A percentile compares a stretch with the other conserved stretches of the same genome.
Evolutionary conservation across 2,797 vertebrate species (phyloP).

Genomic region (Acanthurus tractus): DNA sequence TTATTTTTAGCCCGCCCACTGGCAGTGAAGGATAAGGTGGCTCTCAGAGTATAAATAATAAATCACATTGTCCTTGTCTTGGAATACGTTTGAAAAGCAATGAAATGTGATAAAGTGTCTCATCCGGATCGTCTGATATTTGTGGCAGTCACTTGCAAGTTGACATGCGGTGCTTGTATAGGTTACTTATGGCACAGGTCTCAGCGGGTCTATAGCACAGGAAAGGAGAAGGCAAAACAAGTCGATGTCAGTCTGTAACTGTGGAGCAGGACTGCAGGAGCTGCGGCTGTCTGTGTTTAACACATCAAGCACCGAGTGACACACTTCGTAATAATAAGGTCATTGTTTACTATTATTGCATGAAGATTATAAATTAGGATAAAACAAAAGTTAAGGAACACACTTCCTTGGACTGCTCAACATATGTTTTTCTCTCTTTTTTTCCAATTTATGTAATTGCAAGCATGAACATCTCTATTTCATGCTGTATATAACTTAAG

Average conservation of each 20-base stretch:
- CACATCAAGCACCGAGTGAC: constrained; percentile 13
- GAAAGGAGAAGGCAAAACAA: constrained; percentile 84
- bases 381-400: constrained; percentile 11
- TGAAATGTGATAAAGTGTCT: constrained; percentile 90
- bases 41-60: constrained; percentile 87
- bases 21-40: constrained; percentile 83
- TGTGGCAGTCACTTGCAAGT: constrained; percentile 87
- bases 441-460: not conserved
- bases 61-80: constrained; percentile 86
- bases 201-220: constrained; percentile 83
- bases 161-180: constrained; percentile 83
- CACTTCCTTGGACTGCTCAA: not conserved
- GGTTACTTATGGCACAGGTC: constrained; percentile 84
- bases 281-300: constrained; percentile 47
- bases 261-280: constrained; percentile 58
- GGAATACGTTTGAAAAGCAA: constrained; percentile 87
- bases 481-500: too few species aligned
- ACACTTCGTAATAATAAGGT: constrained; percentile 22
- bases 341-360: not conserved
- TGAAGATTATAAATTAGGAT: constrained; percentile 14
- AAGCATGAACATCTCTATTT: not conserved
- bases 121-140: constrained; percentile 86
- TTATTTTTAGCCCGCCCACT: constrained; percentile 85
- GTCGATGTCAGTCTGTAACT: constrained; percentile 80
- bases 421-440: not conserved